A percentile compares a stretch with the other conserved stretches of the same genome.
Conservation (phyloP, 2,797 vertebrate genomes). For the Semaprochilodus insignis region DNA sequence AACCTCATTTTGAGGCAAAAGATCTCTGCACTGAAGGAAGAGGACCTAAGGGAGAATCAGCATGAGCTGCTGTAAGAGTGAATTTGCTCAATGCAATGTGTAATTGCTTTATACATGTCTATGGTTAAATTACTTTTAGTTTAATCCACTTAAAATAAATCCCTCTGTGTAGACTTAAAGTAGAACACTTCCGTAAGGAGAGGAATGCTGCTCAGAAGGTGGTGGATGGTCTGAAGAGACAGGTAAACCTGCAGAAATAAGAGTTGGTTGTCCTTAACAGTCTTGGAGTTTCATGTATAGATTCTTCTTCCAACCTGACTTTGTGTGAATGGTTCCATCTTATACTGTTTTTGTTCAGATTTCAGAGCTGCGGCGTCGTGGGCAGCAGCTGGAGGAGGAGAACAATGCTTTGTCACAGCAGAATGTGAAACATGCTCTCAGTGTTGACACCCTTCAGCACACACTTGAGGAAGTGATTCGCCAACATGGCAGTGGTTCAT, state of each 20-base stretch:
- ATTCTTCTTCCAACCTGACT: not conserved
- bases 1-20: constrained; percentile 81
- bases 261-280: not conserved
- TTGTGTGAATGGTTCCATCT: not conserved
- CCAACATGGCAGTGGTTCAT: constrained; percentile 56
- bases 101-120: not conserved
- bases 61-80: constrained; percentile 84
- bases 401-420: constrained; percentile 82
- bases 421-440: constrained; percentile 79
- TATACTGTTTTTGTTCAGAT: constrained; percentile 74
- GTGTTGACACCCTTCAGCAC: constrained; percentile 79
- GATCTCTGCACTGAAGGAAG: constrained; percentile 83
- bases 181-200: constrained; percentile 84
- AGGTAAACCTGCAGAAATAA: constrained; percentile 74
- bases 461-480: constrained; percentile 76
- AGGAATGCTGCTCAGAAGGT: constrained; percentile 82
- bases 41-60: constrained; percentile 81
- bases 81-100: not conserved
- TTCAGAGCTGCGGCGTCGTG: constrained; percentile 81
- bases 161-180: constrained; percentile 78
- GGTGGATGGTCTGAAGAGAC: constrained; percentile 83
- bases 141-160: not conserved
- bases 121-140: not conserved
- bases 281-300: not conserved
- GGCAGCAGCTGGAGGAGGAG: constrained; percentile 84